Base-by-base conservation (phyloP, 2,797 vertebrate species). In the Petrocephalus sullivani region DNA sequence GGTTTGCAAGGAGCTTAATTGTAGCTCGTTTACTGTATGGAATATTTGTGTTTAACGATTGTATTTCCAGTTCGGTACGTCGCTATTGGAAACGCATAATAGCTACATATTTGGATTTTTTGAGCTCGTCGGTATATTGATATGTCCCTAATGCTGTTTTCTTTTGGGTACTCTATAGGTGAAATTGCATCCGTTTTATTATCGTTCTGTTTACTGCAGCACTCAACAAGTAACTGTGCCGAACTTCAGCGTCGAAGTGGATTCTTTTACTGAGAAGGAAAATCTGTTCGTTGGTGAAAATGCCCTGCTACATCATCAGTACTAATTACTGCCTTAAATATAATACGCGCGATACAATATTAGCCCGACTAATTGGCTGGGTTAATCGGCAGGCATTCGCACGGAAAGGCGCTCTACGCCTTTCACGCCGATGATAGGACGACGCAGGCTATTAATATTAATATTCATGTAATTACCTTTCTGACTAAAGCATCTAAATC, bases 141-240 rank as follows among this genome's bases (percentile, higher is more conserved):
- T 81, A 57, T 57, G 75, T 49, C 41, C 75, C 33, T 81, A 21
- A 49, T 49, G 75, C 41, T 49, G 75, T 49, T 46, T 81, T 81
- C 16, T 81, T 81, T 49, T n/a, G 41, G 3, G 75, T 8, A 19
- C 16, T 81, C 16, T 81, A 46, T 81, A n/a, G 75, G 19, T 49
- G 75, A 81, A 75, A 81, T 49, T 81, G 75, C 9, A 81, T 49
- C 75, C 49, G 75, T 49, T 81, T 81, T 81, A 49, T 49, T 81
- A 6, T 41, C 8, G 7, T 81, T 81, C 49, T 81, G 75, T 21
- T 81, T 81, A 41, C 19, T 49, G 75, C 16, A 81, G 41, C 75
- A 81, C 75, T 81, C 75, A 81, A 81, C 75, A 81, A 81, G 75
- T 81, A 81, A 81, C 41, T 81, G 75, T 81, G 75, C 19, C 49